Percentiles rank a stretch among this genome's conserved stretches.
Conservation (phyloP, 2,888 invertebrate genomes). For the Diaprepes abbreviatus region DNA sequence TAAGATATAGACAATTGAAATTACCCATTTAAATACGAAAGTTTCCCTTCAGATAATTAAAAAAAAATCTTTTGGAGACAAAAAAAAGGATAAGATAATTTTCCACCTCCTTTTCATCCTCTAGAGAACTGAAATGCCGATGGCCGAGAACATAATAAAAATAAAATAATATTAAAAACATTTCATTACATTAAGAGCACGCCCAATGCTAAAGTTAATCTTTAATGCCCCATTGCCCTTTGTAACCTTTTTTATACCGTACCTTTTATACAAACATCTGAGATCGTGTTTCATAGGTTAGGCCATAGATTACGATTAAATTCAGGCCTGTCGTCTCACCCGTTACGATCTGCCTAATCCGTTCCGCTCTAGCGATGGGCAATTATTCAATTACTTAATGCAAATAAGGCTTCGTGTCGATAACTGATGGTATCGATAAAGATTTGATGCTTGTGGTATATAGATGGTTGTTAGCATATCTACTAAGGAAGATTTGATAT, state of each 20-base stretch:
- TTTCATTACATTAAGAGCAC: too few species aligned
- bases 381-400: slow-evolving; percentile 37
- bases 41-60: too few species aligned
- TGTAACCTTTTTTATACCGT: slow-evolving; percentile 7
- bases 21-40: too few species aligned
- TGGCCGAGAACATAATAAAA: too few species aligned
- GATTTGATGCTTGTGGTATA: background rate
- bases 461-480: slow-evolving; percentile 2
- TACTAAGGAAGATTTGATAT: background rate
- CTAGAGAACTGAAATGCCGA: too few species aligned
- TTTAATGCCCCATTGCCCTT: slow-evolving; percentile 3
- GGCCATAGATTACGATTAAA: slow-evolving; percentile 33
- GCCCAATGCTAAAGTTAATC: background rate
- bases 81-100: too few species aligned
- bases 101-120: too few species aligned
- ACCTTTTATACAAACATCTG: slow-evolving; percentile 27
- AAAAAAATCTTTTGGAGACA: too few species aligned
- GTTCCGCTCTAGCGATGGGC: slow-evolving; percentile 26
- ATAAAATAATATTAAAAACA: too few species aligned
- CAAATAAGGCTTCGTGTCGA: slow-evolving; percentile 27
- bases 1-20: too few species aligned
- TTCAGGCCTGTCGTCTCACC: slow-evolving; percentile 26
- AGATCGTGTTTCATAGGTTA: slow-evolving; percentile 28
- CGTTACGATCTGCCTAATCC: slow-evolving; percentile 31
- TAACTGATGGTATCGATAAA: slow-evolving; percentile 19